These are phyloP conservation scores for Sylvietta virens DNA, from an alignment of 2,113 vertebrate species.

Conservation along the genomic window DNA sequence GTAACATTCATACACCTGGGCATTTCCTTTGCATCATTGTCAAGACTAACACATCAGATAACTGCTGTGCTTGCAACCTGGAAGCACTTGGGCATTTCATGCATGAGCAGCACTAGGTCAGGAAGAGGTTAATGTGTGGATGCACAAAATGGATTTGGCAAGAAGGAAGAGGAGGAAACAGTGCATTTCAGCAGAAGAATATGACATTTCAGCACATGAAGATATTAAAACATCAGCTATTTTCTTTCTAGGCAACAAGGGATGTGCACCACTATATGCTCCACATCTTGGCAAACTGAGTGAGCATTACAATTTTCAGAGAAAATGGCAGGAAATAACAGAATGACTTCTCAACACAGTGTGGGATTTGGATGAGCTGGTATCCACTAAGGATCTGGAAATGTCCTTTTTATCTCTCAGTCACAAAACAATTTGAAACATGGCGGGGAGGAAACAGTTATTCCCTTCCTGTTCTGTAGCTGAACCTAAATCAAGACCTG, in stretches of 20 bases:
- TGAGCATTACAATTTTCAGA: background rate
- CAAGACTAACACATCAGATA: background rate
- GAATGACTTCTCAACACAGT: background rate
- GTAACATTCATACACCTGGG: background rate
- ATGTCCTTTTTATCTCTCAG: background rate
- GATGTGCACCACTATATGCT: background rate
- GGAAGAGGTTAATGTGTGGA: conserved; percentile 7
- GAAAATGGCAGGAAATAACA: background rate
- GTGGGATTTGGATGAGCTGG: background rate
- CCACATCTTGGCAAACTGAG: background rate
- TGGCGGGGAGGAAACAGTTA: background rate
- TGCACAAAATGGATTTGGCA: conserved; percentile 13
- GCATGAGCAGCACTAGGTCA: background rate
- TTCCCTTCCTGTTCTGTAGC: background rate
- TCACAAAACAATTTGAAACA: background rate
- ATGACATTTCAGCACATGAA: background rate
- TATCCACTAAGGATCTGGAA: background rate
- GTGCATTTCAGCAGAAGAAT: background rate
- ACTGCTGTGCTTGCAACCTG: background rate
- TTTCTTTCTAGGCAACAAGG: background rate
- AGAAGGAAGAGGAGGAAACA: background rate
- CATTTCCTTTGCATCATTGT: background rate
- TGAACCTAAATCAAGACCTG: background rate
- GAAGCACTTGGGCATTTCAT: background rate
- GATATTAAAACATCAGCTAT: background rate